Conservation (phyloP, 2,797 vertebrate genomes). For the Menidia menidia region DNA sequence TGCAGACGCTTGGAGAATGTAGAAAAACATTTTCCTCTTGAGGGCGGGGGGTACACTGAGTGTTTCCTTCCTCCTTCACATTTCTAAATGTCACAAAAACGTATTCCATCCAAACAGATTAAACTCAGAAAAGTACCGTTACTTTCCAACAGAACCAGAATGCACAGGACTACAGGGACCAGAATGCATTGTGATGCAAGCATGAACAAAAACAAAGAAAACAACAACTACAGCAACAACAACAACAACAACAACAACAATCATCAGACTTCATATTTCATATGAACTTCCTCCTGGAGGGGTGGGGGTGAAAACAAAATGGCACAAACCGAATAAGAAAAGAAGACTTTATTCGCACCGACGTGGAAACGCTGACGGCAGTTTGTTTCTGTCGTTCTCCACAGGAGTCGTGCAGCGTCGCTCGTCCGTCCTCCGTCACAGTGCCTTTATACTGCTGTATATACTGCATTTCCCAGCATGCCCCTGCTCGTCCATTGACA, state of each 20-base stretch:
- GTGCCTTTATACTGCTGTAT: conserved; percentile 24
- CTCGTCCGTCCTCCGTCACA: conserved; percentile 44
- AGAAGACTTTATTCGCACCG: conserved; percentile 17
- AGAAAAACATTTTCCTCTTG: conserved; percentile 45
- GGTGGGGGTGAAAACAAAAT: conserved; percentile 63
- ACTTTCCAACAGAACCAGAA: conserved; percentile 35
- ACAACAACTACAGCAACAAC: conserved; percentile 75
- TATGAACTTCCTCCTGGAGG: conserved; percentile 55
- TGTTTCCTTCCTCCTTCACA: conserved; percentile 29
- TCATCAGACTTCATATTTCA: conserved; percentile 74
- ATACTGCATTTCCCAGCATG: conserved; percentile 76
- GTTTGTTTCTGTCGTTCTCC: conserved; percentile 33
- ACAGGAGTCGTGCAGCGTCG: conserved; percentile 34
- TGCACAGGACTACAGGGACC: conserved; percentile 80
- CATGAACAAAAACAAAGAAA: conserved; percentile 73
- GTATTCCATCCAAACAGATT: conserved; percentile 60
- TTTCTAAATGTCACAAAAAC: conserved; percentile 69
- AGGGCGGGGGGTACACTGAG: conserved; percentile 37
- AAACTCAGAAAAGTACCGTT: conserved; percentile 21
- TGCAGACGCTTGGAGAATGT: conserved; percentile 48
- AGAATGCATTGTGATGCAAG: conserved; percentile 81
- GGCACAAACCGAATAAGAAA: conserved; percentile 62
- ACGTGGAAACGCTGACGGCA: conserved; percentile 34
- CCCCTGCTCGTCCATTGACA: conserved; percentile 51
- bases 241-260: conserved; percentile 68